Evolutionary conservation across 2,888 invertebrate genomes (phyloP).

Genomic region (Drosophila ezoana): DNA sequence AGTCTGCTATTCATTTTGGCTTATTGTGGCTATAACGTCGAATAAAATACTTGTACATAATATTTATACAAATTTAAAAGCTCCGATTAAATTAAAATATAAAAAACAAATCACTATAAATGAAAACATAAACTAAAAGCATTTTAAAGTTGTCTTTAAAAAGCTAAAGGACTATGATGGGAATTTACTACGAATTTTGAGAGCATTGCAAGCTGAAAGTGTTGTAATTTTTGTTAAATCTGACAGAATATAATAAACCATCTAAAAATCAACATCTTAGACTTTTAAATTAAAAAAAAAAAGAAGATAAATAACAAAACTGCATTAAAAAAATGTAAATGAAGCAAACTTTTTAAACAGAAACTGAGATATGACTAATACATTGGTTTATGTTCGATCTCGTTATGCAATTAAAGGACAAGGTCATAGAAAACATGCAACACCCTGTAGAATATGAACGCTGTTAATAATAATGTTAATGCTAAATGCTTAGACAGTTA

Average conservation of each 20-base stretch:
- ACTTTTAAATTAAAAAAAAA: neutral
- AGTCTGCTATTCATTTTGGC: slow-evolving; percentile 16
- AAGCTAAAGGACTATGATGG: neutral
- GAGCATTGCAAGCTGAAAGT: too few species aligned
- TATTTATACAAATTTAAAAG: neutral
- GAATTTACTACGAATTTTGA: too few species aligned
- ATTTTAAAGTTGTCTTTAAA: neutral
- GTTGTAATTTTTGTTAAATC: too few species aligned
- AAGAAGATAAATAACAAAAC: neutral
- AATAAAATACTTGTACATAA: neutral
- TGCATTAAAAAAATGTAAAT: neutral
- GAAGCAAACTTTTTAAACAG: neutral
- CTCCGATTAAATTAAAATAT: too few species aligned
- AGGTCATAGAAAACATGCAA: slow-evolving; percentile 18
- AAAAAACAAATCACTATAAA: too few species aligned
- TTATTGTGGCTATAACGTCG: slow-evolving; percentile 6
- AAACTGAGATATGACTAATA: neutral
- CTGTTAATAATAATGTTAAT: slow-evolving; percentile 35
- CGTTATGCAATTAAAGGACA: slow-evolving; percentile 3
- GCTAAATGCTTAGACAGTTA: slow-evolving; percentile 8
- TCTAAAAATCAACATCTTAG: too few species aligned
- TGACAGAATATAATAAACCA: too few species aligned
- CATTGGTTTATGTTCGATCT: neutral
- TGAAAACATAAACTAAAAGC: too few species aligned
- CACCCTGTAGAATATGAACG: slow-evolving; percentile 30